Evolutionary conservation across 2,113 vertebrate species (phyloP).

Genomic region (Peromyscus californicus): DNA sequence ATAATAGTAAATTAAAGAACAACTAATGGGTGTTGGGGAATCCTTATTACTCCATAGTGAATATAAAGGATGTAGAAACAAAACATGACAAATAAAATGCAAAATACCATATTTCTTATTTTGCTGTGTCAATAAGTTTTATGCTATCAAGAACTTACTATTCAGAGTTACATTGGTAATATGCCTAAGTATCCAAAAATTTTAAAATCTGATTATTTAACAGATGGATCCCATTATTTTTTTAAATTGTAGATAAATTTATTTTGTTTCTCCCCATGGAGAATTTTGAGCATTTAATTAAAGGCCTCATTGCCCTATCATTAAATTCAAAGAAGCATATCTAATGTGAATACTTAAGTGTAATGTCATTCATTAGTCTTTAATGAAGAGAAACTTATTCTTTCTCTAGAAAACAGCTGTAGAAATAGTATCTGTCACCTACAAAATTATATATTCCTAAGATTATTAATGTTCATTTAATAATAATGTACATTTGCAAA

Average conservation of each 20-base stretch:
- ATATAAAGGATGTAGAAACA: neutral
- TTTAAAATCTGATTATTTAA: constrained; percentile 74
- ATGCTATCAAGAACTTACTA: neutral
- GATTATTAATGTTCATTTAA: constrained; percentile 86
- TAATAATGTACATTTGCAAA: constrained; percentile 73
- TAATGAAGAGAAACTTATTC: constrained; percentile 91
- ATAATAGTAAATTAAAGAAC: neutral
- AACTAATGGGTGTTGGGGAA: neutral
- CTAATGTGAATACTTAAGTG: constrained; percentile 91
- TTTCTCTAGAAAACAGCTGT: constrained; percentile 89
- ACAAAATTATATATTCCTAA: constrained; percentile 86
- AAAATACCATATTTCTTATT: neutral
- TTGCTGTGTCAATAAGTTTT: neutral
- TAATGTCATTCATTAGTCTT: constrained; percentile 93
- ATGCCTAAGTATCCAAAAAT: constrained; percentile 56
- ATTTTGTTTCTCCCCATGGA: constrained; percentile 91
- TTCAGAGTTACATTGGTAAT: constrained; percentile 14
- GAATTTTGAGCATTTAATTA: constrained; percentile 92
- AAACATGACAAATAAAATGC: constrained; percentile 30
- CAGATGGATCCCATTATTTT: constrained; percentile 84
- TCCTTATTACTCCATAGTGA: neutral
- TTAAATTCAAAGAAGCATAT: constrained; percentile 94
- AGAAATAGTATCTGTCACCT: constrained; percentile 90
- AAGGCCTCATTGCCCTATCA: constrained; percentile 93
- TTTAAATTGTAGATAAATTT: constrained; percentile 88